Evolutionary conservation across 2,113 vertebrate species (phyloP).

Genomic region (Tyrannus savana): DNA sequence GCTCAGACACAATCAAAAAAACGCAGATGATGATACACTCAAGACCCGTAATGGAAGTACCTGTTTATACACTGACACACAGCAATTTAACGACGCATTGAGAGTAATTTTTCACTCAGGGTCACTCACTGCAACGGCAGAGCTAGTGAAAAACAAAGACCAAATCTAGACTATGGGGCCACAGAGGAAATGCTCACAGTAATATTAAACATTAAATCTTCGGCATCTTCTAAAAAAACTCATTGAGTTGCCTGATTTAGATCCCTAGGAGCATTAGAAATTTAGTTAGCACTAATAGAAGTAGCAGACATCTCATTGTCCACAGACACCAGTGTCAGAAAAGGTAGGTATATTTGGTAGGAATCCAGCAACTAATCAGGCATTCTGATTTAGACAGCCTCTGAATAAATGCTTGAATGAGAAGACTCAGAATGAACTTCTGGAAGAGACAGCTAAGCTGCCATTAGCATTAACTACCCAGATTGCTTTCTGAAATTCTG

Average conservation of each 20-base stretch:
- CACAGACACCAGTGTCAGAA: fast-evolving
- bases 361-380: neutral
- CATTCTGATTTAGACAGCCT: neutral
- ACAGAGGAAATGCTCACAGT: neutral
- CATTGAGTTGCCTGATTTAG: neutral
- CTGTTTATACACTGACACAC: neutral
- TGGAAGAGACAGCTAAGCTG: neutral
- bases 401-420: neutral
- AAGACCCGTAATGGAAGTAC: neutral
- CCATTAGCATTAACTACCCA: neutral
- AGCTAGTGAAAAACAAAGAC: neutral
- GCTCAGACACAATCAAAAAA: constrained; percentile 20
- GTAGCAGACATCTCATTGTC: neutral
- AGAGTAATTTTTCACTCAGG: neutral
- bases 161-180: neutral
- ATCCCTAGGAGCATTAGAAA: neutral
- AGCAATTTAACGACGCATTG: neutral
- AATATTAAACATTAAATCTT: neutral
- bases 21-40: neutral
- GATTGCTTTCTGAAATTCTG: neutral
- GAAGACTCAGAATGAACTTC: neutral
- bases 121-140: neutral
- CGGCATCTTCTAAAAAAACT: neutral
- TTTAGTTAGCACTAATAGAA: neutral
- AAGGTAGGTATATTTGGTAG: neutral